Conservation (phyloP, 2,113 vertebrate genomes). For the Pygoscelis adeliae region DNA sequence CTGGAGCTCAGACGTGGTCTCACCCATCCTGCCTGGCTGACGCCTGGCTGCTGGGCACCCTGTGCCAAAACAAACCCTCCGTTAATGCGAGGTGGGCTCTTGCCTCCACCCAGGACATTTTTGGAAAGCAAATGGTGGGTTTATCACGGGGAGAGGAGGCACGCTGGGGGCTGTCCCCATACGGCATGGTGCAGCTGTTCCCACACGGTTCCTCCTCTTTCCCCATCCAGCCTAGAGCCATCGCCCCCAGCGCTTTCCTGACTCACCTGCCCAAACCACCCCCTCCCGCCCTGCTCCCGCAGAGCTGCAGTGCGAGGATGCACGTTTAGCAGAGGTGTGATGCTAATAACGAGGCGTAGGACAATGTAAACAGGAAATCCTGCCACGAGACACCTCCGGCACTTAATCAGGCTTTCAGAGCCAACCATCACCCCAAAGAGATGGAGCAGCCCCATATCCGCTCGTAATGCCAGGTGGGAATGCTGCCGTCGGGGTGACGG, state of each 20-base stretch:
- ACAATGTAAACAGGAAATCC: constrained; percentile 49
- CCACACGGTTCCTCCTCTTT: neutral
- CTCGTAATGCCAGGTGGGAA: neutral
- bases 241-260: neutral
- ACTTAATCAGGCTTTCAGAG: neutral
- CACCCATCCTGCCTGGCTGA: neutral
- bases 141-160: neutral
- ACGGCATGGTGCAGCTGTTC: fast-evolving
- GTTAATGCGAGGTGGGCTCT: neutral
- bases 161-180: neutral
- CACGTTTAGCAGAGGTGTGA: neutral
- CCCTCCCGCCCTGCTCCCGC: fast-evolving
- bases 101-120: fast-evolving
- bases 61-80: neutral
- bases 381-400: neutral
- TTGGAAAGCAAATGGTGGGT: neutral
- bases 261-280: neutral
- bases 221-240: neutral
- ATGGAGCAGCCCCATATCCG: neutral
- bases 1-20: neutral
- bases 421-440: neutral
- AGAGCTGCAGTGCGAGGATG: neutral
- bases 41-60: neutral
- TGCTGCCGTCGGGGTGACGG: fast-evolving
- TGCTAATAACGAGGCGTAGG: neutral